Base-by-base conservation (phyloP, 2,797 vertebrate genomes). In the Hephaestus fuliginosus region DNA sequence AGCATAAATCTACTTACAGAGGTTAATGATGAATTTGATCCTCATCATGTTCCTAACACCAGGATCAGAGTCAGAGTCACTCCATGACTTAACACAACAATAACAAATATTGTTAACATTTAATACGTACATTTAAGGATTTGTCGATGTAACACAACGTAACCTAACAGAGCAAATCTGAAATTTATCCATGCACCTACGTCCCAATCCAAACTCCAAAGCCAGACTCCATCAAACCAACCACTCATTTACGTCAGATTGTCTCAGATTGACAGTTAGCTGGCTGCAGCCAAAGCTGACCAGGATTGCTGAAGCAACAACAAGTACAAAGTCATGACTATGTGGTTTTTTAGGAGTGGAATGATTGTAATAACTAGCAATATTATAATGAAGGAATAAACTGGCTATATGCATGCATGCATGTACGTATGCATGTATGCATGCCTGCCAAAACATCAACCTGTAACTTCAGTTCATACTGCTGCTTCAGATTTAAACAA, bases 1-100 rank as follows among this genome's bases (percentile, higher is more conserved):
- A 49, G 10, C 68, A 72, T 15, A 4, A n/a, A 73, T 46, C 69
- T 44, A 56, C 22, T 14, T n/a, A 39, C n/a, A 61, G 14, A 48
- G 22, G 43, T 43, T 49, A 39, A 33, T 43, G 15, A 39, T 61
- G 61, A 41, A 74, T 53, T 48, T 22, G 53, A 15, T 18, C 22
- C 36, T 63, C 39, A 7, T 51, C 28, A 55, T 55, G 48, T 41
- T 13, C 70, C 17, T 6, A 22, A 33, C 18, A 46, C 41, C 25
- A 7, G 30, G 5, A 25, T 25, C 25, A 25, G 25, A 25, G 25
- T 25, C 25, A 25, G 25, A 25, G 25, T 25, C 25, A 25, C 25
- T 25, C 25, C 25, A 25, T 0, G 2, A 70, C 36, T 43, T 25
- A 52, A 61, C 46, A 43, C 0, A 60, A 28, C 33, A 43, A 2